Evolutionary conservation across 2,888 invertebrate species (phyloP), one percentile per base, ranked within the genome.

Genomic region (Myathropa florea): DNA sequence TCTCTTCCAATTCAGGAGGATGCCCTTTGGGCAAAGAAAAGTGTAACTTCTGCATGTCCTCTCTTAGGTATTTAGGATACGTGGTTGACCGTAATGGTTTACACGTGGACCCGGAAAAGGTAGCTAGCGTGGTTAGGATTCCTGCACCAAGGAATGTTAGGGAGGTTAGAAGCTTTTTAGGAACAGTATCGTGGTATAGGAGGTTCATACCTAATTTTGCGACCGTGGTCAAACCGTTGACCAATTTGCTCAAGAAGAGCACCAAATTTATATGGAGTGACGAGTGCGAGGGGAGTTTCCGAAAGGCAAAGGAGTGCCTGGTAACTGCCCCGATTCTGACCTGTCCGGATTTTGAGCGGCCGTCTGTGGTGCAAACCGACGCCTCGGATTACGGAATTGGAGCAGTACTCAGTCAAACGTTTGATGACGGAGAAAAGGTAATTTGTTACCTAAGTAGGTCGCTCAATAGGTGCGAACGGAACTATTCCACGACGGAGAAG

Each of bases 51-150:
- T 67, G 21, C 21, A 67, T 24, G 0, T 61, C 78, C 12, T 60
- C 55, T 3, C 30, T 73, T 28, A 36, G 36, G 30, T 91, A 89
- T 75, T 72, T 92, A 7, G 91, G 92, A 3, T 67, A 71, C 57
- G 33, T 77, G 4, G 90, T 93, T 0, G 89, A 90, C 73, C 59
- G 72, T 4, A 53, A 89, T 0, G 90, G 90, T 0, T 30, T 90
- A 7, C 86, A 88, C 10, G 82, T 88, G 0, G 88, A 90, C 63
- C 89, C 89, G 0, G 88, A 88, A 0, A 89, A 84, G 63, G 76
- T 89, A 0, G 46, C 65, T 0, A 75, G 88, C 0, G 88, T 89
- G 26, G 4, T 67, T 12, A 67, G 59, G 12, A 57, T 75, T n/a
- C 72, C 76, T 14, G 21, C 46, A 4, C 83, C 84, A 2, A 73